Conservation (phyloP, 2,888 invertebrate genomes). For the Coenonympha arcania region DNA sequence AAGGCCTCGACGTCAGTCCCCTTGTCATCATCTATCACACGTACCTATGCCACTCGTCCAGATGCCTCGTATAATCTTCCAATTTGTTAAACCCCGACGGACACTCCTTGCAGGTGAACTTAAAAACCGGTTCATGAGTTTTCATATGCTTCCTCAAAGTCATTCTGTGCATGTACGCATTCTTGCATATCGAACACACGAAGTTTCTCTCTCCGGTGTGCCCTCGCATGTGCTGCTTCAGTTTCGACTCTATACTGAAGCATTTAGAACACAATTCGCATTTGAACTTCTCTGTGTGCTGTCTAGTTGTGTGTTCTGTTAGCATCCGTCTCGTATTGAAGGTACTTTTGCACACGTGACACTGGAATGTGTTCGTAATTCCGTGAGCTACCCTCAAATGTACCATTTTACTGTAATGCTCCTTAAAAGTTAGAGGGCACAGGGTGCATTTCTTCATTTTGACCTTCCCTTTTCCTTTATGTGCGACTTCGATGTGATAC, state of each 20-base stretch:
- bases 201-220: constrained; percentile 59
- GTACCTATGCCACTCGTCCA: constrained; percentile 26
- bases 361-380: constrained; percentile 36
- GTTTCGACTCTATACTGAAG: constrained; percentile 57
- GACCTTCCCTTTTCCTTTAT: constrained; percentile 38
- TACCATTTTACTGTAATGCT: constrained; percentile 44
- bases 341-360: constrained; percentile 39
- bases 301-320: constrained; percentile 44
- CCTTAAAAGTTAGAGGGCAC: constrained; percentile 43
- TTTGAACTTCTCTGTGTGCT: constrained; percentile 58
- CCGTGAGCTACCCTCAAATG: constrained; percentile 47
- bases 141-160: constrained; percentile 59
- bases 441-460: constrained; percentile 40
- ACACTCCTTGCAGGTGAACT: constrained; percentile 36
- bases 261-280: constrained; percentile 61
- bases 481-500: constrained; percentile 55
- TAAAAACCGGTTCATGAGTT: constrained; percentile 38
- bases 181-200: constrained; percentile 55
- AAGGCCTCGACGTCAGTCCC: no score
- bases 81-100: constrained; percentile 33
- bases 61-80: constrained; percentile 32
- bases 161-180: constrained; percentile 56
- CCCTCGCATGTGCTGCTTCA: constrained; percentile 57
- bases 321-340: constrained; percentile 40
- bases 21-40: background rate